Evolutionary conservation across 37 sponge, comb jelly and placozoan species (phyloP), one percentile per base, ranked within the genome.

Genomic region (Corticium candelabrum): DNA sequence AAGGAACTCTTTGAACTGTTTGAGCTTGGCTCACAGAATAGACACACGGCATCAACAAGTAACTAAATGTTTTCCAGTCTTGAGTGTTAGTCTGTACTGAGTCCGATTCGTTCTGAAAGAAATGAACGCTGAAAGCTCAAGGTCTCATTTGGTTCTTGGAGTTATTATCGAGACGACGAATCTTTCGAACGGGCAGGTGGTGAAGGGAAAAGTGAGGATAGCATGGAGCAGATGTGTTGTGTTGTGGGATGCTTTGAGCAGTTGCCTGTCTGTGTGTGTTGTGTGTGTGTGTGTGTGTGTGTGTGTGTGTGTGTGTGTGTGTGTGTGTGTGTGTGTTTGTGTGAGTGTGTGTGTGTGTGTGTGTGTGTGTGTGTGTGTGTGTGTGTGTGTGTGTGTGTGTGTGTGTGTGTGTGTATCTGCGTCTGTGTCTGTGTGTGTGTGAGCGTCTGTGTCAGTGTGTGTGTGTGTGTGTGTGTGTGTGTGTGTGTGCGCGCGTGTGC

Each of bases 41-140:
- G 86, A 41, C 86, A 85, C 81, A 39, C 40, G 3, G 86, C 86
- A 1, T 85, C 81, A 3, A 85, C 86, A 1, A 85, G 81, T 80
- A 34, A 80, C 34, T 73, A 72, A n/a, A n/a, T n/a, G 36, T 35
- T 71, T 71, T 35, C 36, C 21, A 35, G 36, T n/a, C 36, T 5
- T 15, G 7, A 11, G 11, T 43, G 11, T 21, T 21, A 21, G 56
- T 43, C 11, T 43, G 11, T 11, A 43, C 5, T 11, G 11, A 21
- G 11, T 43, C 36, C 11, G 36, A 5, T 71, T 71, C 7, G 36
- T 5, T 11, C 11, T 71, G 36, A 5, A 3, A 80, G 81, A 85
- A 39, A 85, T 85, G 86, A 85, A 85, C 57, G 76, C 86, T 2
- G 86, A 85, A 41, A 85, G 86, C 39, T 85, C 86, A 27, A 1